Percentiles rank a stretch among this genome's conserved stretches.
Evolutionary conservation across 2,113 vertebrate genomes (phyloP).

Genomic region (Asarcornis scutulata): DNA sequence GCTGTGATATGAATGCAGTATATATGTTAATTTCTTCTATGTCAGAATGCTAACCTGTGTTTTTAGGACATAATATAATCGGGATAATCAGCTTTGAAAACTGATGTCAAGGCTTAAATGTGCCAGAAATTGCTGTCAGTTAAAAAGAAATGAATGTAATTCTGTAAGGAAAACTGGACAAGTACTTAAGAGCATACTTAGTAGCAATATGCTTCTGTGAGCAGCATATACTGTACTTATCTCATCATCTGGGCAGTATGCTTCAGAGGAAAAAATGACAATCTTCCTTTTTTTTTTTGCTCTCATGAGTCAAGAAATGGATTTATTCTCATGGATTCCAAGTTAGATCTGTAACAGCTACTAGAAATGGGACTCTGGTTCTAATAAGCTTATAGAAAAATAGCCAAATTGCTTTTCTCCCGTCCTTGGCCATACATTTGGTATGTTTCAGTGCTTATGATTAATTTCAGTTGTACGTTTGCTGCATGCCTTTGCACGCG

Average conservation of each 20-base stretch:
- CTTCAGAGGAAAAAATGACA: neutral
- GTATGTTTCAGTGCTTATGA: neutral
- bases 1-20: neutral
- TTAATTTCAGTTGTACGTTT: neutral
- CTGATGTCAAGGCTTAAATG: neutral
- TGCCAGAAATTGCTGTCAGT: neutral
- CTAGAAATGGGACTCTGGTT: neutral
- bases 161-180: neutral
- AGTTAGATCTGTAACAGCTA: neutral
- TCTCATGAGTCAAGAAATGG: neutral
- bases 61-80: neutral
- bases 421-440: neutral
- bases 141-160: neutral
- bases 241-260: neutral
- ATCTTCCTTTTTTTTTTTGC: neutral
- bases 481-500: neutral
- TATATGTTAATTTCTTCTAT: neutral
- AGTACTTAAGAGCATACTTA: neutral
- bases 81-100: neutral
- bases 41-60: neutral
- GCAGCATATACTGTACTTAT: neutral
- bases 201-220: neutral
- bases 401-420: neutral
- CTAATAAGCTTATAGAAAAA: neutral
- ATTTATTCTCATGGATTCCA: neutral